A percentile compares a stretch with the other conserved stretches of the same genome.
phyloP scores from a whole-genome alignment of 2,888 invertebrate genomes.

The Diabrotica balteata region DNA sequence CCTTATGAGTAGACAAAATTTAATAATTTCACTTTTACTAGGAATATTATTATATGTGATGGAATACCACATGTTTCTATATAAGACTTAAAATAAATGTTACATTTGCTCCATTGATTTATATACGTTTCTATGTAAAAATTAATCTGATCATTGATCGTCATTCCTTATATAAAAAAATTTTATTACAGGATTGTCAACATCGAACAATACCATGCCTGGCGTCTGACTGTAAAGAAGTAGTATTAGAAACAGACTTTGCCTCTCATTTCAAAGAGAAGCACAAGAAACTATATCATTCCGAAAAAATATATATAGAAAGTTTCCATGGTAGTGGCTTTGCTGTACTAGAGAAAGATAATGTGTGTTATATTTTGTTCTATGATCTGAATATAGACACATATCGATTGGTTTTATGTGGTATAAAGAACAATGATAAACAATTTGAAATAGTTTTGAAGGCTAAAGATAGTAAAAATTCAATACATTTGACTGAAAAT shows the following conservation, averaged over 20 bases:
- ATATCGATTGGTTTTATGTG: constrained; percentile 28
- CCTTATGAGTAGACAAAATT: too few species aligned
- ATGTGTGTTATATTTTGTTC: constrained; percentile 24
- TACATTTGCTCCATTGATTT: too few species aligned
- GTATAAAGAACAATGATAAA: constrained; percentile 20
- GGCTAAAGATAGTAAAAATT: constrained; percentile 22
- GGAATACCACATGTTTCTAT: too few species aligned
- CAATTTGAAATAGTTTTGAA: constrained; percentile 31
- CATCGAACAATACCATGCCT: constrained; percentile 30
- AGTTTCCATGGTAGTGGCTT: constrained; percentile 28
- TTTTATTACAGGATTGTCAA: constrained; percentile 4
- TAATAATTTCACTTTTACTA: too few species aligned
- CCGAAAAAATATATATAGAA: constrained; percentile 21
- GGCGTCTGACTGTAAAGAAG: constrained; percentile 26
- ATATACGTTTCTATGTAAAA: too few species aligned
- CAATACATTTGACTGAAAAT: constrained; percentile 28
- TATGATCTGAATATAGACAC: constrained; percentile 29
- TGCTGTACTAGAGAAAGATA: constrained; percentile 31
- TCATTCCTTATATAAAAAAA: not conserved
- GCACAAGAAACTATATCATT: constrained; percentile 30
- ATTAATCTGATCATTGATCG: too few species aligned
- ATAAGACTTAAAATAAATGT: too few species aligned
- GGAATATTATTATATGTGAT: too few species aligned
- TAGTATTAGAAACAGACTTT: constrained; percentile 20
- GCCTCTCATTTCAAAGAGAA: constrained; percentile 34